A percentile compares a stretch with the other conserved stretches of the same genome.
Conservation (phyloP, 2,888 invertebrate genomes). For the Podabrus alpinus region DNA sequence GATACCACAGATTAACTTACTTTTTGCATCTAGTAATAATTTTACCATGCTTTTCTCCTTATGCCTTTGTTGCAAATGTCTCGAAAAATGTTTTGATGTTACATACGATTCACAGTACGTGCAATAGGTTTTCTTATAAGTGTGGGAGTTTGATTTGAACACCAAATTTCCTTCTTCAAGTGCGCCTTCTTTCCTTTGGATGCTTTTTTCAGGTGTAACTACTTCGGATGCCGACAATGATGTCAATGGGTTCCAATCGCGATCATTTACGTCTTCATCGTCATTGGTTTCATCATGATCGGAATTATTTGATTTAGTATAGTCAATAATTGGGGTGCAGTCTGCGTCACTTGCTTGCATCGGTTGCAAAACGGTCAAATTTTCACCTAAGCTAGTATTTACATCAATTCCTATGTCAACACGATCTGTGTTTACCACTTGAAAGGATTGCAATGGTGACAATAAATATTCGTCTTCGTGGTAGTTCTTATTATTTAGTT, state of each 20-base stretch:
- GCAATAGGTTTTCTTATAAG: constrained; percentile 5
- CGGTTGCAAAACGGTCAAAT: too few species aligned
- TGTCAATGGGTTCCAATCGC: not conserved
- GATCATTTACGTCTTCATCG: constrained; percentile 2
- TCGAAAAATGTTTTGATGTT: constrained; percentile 7
- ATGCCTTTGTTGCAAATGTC: constrained; percentile 8
- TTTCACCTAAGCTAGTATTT: too few species aligned
- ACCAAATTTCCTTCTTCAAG: not conserved
- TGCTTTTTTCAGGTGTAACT: not conserved
- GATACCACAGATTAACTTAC: constrained; percentile 4
- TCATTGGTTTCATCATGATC: not conserved
- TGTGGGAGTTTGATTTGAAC: not conserved
- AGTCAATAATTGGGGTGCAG: not conserved
- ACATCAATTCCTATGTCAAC: too few species aligned
- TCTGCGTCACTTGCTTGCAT: not conserved
- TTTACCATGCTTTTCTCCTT: constrained; percentile 6
- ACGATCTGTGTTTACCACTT: too few species aligned
- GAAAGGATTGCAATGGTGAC: too few species aligned
- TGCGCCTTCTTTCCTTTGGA: not conserved
- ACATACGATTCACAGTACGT: constrained; percentile 2
- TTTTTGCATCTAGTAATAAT: constrained; percentile 10
- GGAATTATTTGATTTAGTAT: not conserved
- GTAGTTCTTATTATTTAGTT: too few species aligned
- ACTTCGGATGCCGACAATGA: not conserved
- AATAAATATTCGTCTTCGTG: too few species aligned